phyloP scores from a whole-genome alignment of 2,113 vertebrate genomes.

The Danionella cerebrum region DNA sequence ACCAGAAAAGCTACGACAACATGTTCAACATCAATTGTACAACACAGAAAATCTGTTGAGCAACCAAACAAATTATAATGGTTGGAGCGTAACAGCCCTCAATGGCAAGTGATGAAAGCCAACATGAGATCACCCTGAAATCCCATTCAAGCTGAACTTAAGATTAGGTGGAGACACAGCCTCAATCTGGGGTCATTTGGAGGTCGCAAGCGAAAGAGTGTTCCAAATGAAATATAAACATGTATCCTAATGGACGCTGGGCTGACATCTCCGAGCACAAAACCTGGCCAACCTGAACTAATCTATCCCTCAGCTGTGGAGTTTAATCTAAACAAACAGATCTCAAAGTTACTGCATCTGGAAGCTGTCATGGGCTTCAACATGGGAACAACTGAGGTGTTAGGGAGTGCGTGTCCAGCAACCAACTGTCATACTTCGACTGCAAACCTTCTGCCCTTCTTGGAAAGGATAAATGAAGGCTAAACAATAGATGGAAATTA shows the following conservation, averaged over 20 bases:
- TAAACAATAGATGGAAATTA: background rate
- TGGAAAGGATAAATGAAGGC: slow-evolving; percentile 1
- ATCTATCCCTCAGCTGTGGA: slow-evolving; percentile 87
- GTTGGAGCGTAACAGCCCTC: slow-evolving; percentile 23
- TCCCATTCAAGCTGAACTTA: slow-evolving; percentile 37
- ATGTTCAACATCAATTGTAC: background rate
- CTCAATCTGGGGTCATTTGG: slow-evolving; percentile 53
- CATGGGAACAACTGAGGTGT: slow-evolving; percentile 57
- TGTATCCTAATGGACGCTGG: slow-evolving; percentile 56
- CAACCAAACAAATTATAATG: slow-evolving; percentile 40
- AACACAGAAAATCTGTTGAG: slow-evolving; percentile 25
- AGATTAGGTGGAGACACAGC: slow-evolving; percentile 51
- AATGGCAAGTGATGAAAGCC: slow-evolving; percentile 46
- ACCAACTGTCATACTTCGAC: slow-evolving; percentile 8
- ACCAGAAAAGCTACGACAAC: background rate
- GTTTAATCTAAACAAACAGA: slow-evolving; percentile 87
- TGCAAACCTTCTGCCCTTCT: slow-evolving; percentile 9
- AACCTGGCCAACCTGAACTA: slow-evolving; percentile 79
- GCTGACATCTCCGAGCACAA: slow-evolving; percentile 73
- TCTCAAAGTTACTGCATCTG: slow-evolving; percentile 79
- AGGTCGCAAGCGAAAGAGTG: slow-evolving; percentile 56
- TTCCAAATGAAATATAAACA: slow-evolving; percentile 69
- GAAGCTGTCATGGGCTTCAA: slow-evolving; percentile 79
- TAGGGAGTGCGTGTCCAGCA: slow-evolving; percentile 29
- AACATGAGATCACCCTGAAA: slow-evolving; percentile 34